Evolutionary conservation across 1,140 invertebrate species (phyloP), one percentile per base, ranked within the genome.

Genomic region (Aphelenchoides avenae): DNA sequence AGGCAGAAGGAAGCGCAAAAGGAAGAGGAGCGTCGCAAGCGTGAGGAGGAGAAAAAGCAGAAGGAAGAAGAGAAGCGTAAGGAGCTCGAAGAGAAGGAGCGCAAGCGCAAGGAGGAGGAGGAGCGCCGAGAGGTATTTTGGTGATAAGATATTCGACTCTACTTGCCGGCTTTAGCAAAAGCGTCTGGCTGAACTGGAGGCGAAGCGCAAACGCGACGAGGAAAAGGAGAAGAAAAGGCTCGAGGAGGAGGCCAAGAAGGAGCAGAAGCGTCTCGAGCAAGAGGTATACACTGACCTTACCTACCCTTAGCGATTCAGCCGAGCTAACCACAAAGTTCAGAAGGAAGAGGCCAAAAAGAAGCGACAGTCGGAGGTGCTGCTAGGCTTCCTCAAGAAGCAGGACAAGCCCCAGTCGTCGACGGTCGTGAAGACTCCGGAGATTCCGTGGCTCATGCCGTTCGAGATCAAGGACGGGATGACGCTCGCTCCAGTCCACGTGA

Each of bases 321-420:
- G 18, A 36, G 13, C 18, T 13, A 13, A 13, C 18, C 18, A 13
- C 13, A 13, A 36, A 18, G 18, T 13, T 13, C 13, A 36, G 34
- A 36, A 13, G 18, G 34, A 36, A 36, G 34, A 36, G 34, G 34
- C 13, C 13, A 36, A 36, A 36, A 18, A 13, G 40, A 48, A 42
- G 15, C 48, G 48, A 5, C n/a, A 40, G 41, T 37, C 48, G n/a
- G 3, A 51, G 30, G n/a, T n/a, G 5, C 51, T 51, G 22, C 40
- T 43, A n/a, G 51, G 51, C 51, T 51, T 51, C 48, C 51, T 51
- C 24, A 20, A 43, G 18, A 51, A 51, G 41, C n/a, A 46, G 5
- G 48, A 50, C 15, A 51, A 37, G n/a, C 4, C 48, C 11, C 20
- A 15, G 3, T 13, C 26, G 13, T 29, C 48, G 3, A n/a, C 31